Conservation (phyloP, 2,113 vertebrate species). For the Lethenteron camtschaticum region DNA sequence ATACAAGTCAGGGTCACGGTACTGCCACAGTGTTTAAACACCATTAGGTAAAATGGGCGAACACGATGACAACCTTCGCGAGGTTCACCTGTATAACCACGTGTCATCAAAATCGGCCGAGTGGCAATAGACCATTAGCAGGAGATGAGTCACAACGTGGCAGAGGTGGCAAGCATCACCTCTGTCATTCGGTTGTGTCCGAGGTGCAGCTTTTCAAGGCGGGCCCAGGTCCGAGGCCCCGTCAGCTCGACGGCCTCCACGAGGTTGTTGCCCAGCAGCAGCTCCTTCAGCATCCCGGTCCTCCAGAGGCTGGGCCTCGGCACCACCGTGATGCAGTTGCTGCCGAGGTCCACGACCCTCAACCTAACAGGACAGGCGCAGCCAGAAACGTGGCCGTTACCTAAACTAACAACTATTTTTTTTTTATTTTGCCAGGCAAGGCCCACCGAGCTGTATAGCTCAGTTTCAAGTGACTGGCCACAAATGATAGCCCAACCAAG, state of each 20-base stretch:
- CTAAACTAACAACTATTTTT: no score
- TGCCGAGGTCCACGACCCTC: conserved; percentile 57
- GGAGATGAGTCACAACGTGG: not conserved
- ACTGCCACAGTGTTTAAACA: no score
- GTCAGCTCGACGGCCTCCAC: conserved; percentile 47
- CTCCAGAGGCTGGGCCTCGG: conserved; percentile 47
- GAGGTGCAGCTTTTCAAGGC: conserved; percentile 70
- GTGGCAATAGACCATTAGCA: not conserved
- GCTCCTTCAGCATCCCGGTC: conserved; percentile 54
- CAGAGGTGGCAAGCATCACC: conserved; percentile 24
- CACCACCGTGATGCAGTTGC: conserved; percentile 37
- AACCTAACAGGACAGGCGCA: conserved; percentile 24
- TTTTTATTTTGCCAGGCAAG: no score
- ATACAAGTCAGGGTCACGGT: no score
- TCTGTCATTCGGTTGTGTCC: conserved; percentile 56
- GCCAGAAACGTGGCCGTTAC: no score
- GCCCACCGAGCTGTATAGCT: no score
- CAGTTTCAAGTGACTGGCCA: no score
- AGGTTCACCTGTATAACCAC: no score
- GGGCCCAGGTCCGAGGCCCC: conserved; percentile 45
- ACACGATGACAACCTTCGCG: no score
- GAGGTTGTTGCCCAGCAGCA: conserved; percentile 60
- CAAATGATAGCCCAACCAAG: no score
- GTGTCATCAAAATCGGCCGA: not conserved
- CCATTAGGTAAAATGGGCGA: no score